A percentile compares a stretch with the other conserved stretches of the same genome.
phyloP scores from a whole-genome alignment of 1,140 invertebrate species.

The Reticulitermes speratus region DNA sequence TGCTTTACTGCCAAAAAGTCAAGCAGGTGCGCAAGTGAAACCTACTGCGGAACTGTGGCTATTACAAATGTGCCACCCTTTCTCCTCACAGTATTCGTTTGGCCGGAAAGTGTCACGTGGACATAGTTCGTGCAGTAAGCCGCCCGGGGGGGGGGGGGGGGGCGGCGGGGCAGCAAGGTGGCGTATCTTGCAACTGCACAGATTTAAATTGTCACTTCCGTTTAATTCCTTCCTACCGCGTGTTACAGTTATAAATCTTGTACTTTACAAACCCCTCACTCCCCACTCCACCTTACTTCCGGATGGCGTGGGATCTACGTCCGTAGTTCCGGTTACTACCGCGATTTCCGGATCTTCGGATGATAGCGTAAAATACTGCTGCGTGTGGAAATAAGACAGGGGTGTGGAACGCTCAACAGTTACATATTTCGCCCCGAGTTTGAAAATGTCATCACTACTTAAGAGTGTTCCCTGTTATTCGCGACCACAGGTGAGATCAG shows the following conservation, averaged over 20 bases:
- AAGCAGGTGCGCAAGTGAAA: background rate
- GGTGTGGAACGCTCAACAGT: background rate
- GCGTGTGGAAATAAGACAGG: background rate
- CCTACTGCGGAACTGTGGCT: too few species aligned
- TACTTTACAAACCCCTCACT: too few species aligned
- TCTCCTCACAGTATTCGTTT: background rate
- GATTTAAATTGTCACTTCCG: slow-evolving; percentile 13
- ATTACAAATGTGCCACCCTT: too few species aligned
- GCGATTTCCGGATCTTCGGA: slow-evolving; percentile 7
- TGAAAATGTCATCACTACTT: too few species aligned
- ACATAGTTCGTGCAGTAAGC: too few species aligned
- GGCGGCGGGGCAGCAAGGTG: background rate
- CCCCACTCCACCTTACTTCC: background rate
- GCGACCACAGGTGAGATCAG: too few species aligned
- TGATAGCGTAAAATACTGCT: slow-evolving; percentile 6
- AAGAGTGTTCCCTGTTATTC: too few species aligned
- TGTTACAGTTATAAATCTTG: background rate
- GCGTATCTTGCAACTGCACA: background rate
- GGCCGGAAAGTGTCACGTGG: slow-evolving; percentile 1
- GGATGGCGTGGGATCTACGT: background rate
- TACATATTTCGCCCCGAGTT: too few species aligned
- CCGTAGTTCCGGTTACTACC: background rate
- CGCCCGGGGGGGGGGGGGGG: too few species aligned
- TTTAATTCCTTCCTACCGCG: background rate
- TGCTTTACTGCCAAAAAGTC: background rate